Evolutionary conservation across 92 coral and sea anemone species (phyloP).

Genomic region (Siderastrea siderea): DNA sequence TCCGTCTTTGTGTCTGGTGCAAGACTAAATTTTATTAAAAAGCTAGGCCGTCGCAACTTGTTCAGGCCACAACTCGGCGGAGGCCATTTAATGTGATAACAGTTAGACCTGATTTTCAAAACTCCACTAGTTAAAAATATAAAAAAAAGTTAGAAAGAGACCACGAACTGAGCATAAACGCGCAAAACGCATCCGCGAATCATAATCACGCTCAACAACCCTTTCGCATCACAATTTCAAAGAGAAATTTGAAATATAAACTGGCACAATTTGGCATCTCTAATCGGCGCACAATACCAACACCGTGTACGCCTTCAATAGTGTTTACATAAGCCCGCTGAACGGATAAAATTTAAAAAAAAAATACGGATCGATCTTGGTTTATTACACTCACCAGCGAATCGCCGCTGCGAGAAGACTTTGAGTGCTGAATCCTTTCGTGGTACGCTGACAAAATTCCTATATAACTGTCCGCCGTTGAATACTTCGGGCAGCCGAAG

Average conservation of each 20-base stretch:
- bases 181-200: background rate
- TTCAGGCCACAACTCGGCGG: background rate
- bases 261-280: constrained; percentile 67
- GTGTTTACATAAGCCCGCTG: constrained; percentile 63
- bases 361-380: constrained; percentile 36
- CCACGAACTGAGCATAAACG: background rate
- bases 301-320: constrained; percentile 65
- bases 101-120: background rate
- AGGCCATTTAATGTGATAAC: constrained; percentile 21
- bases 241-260: constrained; percentile 45
- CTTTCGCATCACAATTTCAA: constrained; percentile 19
- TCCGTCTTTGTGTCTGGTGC: background rate
- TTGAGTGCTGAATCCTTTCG: constrained; percentile 36
- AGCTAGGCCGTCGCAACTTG: background rate
- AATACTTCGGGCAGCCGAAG: constrained; percentile 40
- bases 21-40: background rate
- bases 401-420: constrained; percentile 15
- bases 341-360: background rate
- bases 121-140: background rate
- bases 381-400: constrained; percentile 47
- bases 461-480: constrained; percentile 36
- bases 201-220: background rate
- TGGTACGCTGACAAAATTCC: constrained; percentile 43
- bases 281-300: constrained; percentile 68
- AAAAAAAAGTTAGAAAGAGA: background rate